Evolutionary conservation across 2,797 vertebrate species (phyloP).

Genomic region (Argya squamiceps): DNA sequence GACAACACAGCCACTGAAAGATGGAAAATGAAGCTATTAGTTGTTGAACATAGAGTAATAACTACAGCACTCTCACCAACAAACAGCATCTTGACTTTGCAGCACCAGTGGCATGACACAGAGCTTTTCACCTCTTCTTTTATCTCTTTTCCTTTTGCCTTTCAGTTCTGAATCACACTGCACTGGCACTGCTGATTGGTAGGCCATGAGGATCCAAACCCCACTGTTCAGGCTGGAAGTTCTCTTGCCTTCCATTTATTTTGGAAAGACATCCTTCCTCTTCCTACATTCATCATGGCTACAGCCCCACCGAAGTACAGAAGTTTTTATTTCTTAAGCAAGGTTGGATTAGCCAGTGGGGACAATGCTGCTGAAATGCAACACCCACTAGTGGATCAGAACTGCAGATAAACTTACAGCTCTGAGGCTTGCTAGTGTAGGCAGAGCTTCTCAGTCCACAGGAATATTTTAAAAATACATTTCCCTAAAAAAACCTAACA

Average conservation of each 20-base stretch:
- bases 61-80: neutral
- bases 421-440: neutral
- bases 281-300: neutral
- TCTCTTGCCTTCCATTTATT: neutral
- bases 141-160: neutral
- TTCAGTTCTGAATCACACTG: neutral
- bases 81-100: neutral
- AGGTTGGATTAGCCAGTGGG: neutral
- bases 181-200: neutral
- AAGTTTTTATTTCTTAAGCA: neutral
- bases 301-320: neutral
- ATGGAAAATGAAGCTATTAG: neutral
- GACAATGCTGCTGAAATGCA: neutral
- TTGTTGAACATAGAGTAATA: neutral
- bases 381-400: neutral
- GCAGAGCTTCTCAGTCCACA: neutral
- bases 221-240: accelerated
- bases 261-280: neutral
- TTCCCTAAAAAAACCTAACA: slow-evolving; percentile 29
- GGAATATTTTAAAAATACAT: slow-evolving; percentile 41
- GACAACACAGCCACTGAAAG: neutral
- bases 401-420: neutral
- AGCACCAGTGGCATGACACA: neutral
- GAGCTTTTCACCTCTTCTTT: neutral
- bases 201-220: neutral